These are phyloP conservation scores for Gonioctena quinquepunctata DNA, from an alignment of 1,140 invertebrate genomes.

Conservation along the genomic window DNA sequence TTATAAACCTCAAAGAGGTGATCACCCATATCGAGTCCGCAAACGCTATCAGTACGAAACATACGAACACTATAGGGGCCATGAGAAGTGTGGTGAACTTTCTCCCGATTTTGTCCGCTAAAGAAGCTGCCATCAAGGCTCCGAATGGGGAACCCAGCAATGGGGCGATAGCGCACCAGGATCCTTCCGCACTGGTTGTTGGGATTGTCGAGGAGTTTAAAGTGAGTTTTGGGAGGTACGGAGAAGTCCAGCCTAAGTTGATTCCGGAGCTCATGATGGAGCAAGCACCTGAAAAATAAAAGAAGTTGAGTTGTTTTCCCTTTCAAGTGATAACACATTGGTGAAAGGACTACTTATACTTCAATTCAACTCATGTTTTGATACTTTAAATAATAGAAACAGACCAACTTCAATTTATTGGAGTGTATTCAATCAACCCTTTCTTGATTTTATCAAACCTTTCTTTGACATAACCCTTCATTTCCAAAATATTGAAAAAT, in stretches of 20 bases:
- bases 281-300: constrained; percentile 35
- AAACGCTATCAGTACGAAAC: constrained; percentile 67
- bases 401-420: no score
- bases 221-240: constrained; percentile 45
- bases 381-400: no score
- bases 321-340: neutral
- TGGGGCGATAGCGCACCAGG: constrained; percentile 63
- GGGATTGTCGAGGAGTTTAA: constrained; percentile 50
- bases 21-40: constrained; percentile 56
- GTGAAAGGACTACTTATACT: neutral
- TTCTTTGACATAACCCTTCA: no score
- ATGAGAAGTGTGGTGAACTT: constrained; percentile 68
- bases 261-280: constrained; percentile 43
- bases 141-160: constrained; percentile 58
- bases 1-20: constrained; percentile 54
- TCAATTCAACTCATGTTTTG: no score
- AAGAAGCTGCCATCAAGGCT: constrained; percentile 56
- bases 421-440: no score
- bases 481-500: no score
- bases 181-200: constrained; percentile 62
- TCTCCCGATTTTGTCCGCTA: constrained; percentile 65
- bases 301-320: neutral
- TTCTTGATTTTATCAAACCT: no score
- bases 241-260: constrained; percentile 50
- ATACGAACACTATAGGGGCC: constrained; percentile 64